phyloP scores from a whole-genome alignment of 2,888 invertebrate genomes.

The Leptinotarsa rubiginosa region DNA sequence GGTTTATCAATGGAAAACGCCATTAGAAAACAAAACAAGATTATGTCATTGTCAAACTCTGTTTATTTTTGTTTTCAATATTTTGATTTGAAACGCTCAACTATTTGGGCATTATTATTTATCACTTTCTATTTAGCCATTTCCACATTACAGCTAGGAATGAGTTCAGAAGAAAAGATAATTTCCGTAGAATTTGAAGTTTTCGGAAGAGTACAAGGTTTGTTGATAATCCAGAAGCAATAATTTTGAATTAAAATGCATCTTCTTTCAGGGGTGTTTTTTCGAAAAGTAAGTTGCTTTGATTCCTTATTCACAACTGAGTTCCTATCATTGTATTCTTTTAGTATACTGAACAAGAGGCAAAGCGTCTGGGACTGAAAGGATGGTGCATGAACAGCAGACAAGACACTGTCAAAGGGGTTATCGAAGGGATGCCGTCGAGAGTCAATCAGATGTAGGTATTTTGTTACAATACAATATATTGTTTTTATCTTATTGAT shows the following conservation, averaged over 20 bases:
- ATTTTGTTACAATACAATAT: constrained; percentile 1
- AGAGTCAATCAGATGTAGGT: constrained; percentile 75
- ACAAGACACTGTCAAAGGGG: constrained; percentile 75
- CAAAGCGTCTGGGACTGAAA: constrained; percentile 72
- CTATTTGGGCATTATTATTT: neutral
- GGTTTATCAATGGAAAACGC: no score
- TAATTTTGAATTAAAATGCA: neutral
- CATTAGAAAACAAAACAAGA: neutral
- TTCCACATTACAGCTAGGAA: constrained; percentile 18
- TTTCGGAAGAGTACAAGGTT: constrained; percentile 73
- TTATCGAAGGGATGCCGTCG: constrained; percentile 73
- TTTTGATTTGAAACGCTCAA: neutral
- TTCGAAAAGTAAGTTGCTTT: constrained; percentile 69
- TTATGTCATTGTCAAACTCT: neutral
- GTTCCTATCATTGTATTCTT: constrained; percentile 43
- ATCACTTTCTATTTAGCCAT: neutral
- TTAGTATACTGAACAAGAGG: constrained; percentile 76
- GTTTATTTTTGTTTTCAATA: neutral
- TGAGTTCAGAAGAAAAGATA: constrained; percentile 50
- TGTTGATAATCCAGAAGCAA: constrained; percentile 44
- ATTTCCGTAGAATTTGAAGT: constrained; percentile 71
- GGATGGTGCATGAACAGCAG: constrained; percentile 83
- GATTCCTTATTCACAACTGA: neutral
- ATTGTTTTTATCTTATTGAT: constrained; percentile 21
- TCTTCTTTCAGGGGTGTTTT: constrained; percentile 69